phyloP scores from a whole-genome alignment of 2,113 vertebrate genomes.

The Malurus melanocephalus region DNA sequence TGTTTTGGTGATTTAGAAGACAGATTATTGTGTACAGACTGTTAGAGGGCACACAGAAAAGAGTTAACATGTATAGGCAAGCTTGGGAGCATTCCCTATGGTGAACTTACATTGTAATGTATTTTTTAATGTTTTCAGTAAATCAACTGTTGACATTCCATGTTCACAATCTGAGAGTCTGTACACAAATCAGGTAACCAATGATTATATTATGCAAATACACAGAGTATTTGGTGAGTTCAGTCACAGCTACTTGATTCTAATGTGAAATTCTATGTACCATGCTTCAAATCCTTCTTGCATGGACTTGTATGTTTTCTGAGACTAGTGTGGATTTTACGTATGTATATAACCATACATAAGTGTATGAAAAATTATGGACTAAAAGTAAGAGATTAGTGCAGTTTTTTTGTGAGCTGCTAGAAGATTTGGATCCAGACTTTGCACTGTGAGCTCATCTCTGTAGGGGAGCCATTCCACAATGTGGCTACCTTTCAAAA shows the following conservation, averaged over 20 bases:
- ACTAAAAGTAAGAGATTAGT: neutral
- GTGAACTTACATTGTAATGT: neutral
- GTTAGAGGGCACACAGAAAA: neutral
- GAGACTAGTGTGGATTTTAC: neutral
- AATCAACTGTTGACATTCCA: neutral
- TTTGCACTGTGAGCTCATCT: neutral
- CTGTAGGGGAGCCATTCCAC: neutral
- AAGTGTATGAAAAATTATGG: neutral
- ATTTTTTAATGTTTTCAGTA: conserved; percentile 22
- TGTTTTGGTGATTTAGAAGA: neutral
- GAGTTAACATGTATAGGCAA: neutral
- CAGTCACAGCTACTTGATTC: neutral
- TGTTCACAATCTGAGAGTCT: neutral
- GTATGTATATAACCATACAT: neutral
- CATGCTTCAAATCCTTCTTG: neutral
- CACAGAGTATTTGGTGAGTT: neutral
- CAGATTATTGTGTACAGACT: neutral
- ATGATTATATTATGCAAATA: neutral
- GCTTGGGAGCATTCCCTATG: neutral
- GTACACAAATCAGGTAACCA: neutral
- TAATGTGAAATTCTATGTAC: neutral
- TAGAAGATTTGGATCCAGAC: neutral
- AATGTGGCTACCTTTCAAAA: neutral
- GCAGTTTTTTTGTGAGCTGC: neutral
- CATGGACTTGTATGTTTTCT: neutral